Evolutionary conservation across 2,113 vertebrate genomes (phyloP).

Genomic region (Urocitellus parryii): DNA sequence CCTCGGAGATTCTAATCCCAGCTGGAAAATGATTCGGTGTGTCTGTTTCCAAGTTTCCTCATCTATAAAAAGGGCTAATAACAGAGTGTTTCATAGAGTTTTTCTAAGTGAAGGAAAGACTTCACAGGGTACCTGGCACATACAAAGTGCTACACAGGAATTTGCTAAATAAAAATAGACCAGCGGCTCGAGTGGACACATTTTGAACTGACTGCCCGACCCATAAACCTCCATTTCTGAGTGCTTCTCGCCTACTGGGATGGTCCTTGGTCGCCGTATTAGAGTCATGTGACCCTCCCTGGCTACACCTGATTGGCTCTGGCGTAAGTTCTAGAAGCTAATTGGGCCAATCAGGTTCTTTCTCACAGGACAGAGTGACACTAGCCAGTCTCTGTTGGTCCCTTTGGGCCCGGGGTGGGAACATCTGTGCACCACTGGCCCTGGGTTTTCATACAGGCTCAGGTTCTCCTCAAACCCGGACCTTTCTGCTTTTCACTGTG

Average conservation of each 20-base stretch:
- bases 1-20: neutral
- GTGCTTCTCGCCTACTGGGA: neutral
- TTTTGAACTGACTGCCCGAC: neutral
- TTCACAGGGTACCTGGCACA: neutral
- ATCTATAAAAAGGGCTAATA: neutral
- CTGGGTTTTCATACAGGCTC: neutral
- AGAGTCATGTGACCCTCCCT: neutral
- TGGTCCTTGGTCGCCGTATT: neutral
- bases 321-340: neutral
- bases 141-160: neutral
- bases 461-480: no score
- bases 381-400: neutral
- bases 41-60: neutral
- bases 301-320: neutral
- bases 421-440: rapidly evolving
- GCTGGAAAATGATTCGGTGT: neutral
- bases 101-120: neutral
- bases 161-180: neutral
- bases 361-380: neutral
- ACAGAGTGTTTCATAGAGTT: neutral
- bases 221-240: neutral
- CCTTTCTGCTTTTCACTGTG: neutral
- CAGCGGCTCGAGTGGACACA: no score
- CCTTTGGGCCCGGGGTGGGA: neutral
- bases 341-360: conserved; percentile 1